Evolutionary conservation across 2,113 vertebrate genomes (phyloP).

Genomic region (Nerophis ophidion): DNA sequence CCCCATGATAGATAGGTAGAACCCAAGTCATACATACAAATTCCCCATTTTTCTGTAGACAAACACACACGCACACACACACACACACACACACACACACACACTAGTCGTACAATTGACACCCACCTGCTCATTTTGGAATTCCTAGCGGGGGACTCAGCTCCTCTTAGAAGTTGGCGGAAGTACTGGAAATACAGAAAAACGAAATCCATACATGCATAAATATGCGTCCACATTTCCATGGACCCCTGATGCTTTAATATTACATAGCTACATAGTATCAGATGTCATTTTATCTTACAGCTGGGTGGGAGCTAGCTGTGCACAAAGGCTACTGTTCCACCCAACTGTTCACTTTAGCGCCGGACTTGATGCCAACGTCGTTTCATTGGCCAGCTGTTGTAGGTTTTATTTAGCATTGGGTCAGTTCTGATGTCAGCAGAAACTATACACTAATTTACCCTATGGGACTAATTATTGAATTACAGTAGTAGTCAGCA

Average conservation of each 20-base stretch:
- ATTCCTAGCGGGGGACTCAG: constrained; percentile 90
- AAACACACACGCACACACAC: constrained; percentile 9
- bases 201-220: neutral
- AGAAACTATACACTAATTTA: too few relatives aligned
- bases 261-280: neutral
- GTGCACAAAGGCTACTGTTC: constrained; percentile 41
- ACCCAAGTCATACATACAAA: constrained; percentile 9
- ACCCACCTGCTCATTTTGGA: constrained; percentile 89
- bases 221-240: neutral
- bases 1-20: constrained; percentile 32
- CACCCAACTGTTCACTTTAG: constrained; percentile 21
- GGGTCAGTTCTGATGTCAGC: neutral
- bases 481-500: too few relatives aligned
- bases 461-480: too few relatives aligned
- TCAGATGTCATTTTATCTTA: constrained; percentile 22
- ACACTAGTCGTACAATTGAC: neutral
- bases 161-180: constrained; percentile 88
- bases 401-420: neutral
- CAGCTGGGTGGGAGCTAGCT: constrained; percentile 22
- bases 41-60: too few relatives aligned
- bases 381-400: too few relatives aligned
- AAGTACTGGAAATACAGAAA: constrained; percentile 79
- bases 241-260: neutral
- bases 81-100: constrained; percentile 9
- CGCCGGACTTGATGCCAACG: neutral